phyloP scores from a whole-genome alignment of 2,113 vertebrate species.

The Recurvirostra avosetta region DNA sequence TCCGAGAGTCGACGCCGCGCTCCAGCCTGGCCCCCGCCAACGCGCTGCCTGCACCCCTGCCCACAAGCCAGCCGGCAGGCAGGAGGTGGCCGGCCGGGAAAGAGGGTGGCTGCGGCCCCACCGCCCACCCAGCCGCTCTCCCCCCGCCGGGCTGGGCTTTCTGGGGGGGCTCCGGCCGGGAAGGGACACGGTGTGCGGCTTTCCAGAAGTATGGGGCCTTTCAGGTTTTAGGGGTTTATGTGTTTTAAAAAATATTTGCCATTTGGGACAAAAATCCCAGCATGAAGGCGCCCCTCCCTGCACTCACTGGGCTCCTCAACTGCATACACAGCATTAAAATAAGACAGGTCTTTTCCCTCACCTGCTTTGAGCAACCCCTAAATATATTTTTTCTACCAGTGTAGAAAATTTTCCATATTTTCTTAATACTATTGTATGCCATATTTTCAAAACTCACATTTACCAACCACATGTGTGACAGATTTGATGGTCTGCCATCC shows the following conservation, averaged over 20 bases:
- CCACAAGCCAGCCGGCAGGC: neutral
- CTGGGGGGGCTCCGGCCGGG: neutral
- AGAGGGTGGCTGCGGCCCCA: neutral
- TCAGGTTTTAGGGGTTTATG: neutral
- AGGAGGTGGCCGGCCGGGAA: neutral
- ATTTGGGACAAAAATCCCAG: neutral
- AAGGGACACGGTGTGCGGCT: rapidly evolving
- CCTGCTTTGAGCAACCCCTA: neutral
- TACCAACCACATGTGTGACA: rapidly evolving
- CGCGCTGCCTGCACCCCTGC: neutral
- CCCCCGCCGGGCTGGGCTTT: neutral
- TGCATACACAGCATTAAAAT: rapidly evolving
- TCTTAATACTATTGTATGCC: neutral
- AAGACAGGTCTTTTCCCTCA: neutral
- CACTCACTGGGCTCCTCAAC: rapidly evolving
- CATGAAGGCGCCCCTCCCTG: neutral
- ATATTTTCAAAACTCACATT: neutral
- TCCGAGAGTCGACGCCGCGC: neutral
- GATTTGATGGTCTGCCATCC: too few species aligned
- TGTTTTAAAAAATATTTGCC: neutral
- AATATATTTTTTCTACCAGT: rapidly evolving
- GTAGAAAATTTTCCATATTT: neutral
- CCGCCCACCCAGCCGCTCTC: neutral
- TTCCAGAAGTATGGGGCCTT: neutral
- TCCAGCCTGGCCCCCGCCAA: conserved; percentile 1